Evolutionary conservation across 2,113 vertebrate species (phyloP).

Genomic region (Xenopus laevis): DNA sequence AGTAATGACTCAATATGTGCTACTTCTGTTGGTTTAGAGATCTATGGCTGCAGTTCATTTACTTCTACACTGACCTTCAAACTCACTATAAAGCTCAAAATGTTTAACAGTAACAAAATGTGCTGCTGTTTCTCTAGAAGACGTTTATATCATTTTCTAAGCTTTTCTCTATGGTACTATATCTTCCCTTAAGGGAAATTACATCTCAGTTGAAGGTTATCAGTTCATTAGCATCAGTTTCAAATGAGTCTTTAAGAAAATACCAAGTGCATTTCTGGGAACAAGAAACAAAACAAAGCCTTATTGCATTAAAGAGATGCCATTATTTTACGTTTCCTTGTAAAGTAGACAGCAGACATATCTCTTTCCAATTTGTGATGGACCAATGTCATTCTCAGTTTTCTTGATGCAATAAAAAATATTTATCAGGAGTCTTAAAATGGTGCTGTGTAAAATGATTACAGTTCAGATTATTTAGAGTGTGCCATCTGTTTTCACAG

Average conservation of each 20-base stretch:
- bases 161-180: constrained; percentile 8
- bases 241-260: constrained; percentile 28
- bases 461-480: not conserved
- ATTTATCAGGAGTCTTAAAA: constrained; percentile 12
- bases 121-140: constrained; percentile 36
- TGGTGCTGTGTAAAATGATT: not conserved
- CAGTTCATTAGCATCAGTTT: constrained; percentile 35
- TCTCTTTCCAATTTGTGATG: constrained; percentile 8
- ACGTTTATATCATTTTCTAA: constrained; percentile 46
- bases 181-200: constrained; percentile 45
- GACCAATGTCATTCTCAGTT: not conserved
- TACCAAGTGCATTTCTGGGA: constrained; percentile 10
- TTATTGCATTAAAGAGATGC: constrained; percentile 8
- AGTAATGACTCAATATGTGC: not conserved
- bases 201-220: constrained; percentile 32
- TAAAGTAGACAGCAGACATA: not conserved
- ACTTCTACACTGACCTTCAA: constrained; percentile 25
- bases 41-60: constrained; percentile 21
- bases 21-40: constrained; percentile 19
- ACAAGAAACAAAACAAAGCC: constrained; percentile 31
- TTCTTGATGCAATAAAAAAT: not conserved
- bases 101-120: constrained; percentile 17
- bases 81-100: constrained; percentile 28
- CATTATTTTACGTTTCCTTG: constrained; percentile 1
- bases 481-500: not conserved